A percentile compares a stretch with the other conserved stretches of the same genome.
phyloP scores from a whole-genome alignment of 1,140 invertebrate genomes.

The Zelostemma sp. region DNA sequence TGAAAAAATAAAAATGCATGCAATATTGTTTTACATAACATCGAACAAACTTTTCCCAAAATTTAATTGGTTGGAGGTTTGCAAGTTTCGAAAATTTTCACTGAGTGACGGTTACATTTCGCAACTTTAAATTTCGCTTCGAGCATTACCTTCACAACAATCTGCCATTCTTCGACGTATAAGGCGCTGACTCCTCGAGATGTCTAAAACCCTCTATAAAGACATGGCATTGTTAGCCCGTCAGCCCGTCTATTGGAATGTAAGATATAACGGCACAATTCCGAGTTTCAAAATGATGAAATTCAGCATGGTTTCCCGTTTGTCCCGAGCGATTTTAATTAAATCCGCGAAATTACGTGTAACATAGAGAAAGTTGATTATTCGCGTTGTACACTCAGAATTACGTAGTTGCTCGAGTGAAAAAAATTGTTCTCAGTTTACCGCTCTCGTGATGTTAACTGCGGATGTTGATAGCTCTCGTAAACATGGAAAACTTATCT shows the following conservation, averaged over 20 bases:
- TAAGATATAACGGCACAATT: too few species aligned
- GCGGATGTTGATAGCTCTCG: background rate
- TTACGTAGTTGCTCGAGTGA: background rate
- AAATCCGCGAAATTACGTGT: background rate
- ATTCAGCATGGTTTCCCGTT: background rate
- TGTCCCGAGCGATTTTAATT: background rate
- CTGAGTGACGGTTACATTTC: background rate
- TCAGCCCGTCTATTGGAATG: background rate
- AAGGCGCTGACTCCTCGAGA: background rate
- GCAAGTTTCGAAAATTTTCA: too few species aligned
- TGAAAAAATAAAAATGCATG: too few species aligned
- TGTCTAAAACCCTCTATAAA: background rate
- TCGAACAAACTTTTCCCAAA: too few species aligned
- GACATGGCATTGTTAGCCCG: background rate
- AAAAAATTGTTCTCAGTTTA: background rate
- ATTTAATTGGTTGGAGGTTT: too few species aligned
- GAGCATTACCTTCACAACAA: background rate
- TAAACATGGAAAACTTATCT: background rate
- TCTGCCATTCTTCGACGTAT: background rate
- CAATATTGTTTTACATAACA: too few species aligned
- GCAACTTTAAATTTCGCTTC: background rate
- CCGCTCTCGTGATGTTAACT: background rate
- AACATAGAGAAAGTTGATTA: background rate
- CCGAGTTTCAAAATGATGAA: too few species aligned
- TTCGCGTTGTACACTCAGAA: background rate